A percentile compares a stretch with the other conserved stretches of the same genome.
Evolutionary conservation across 2,888 invertebrate genomes (phyloP).

Genomic region (Melieria omissa): DNA sequence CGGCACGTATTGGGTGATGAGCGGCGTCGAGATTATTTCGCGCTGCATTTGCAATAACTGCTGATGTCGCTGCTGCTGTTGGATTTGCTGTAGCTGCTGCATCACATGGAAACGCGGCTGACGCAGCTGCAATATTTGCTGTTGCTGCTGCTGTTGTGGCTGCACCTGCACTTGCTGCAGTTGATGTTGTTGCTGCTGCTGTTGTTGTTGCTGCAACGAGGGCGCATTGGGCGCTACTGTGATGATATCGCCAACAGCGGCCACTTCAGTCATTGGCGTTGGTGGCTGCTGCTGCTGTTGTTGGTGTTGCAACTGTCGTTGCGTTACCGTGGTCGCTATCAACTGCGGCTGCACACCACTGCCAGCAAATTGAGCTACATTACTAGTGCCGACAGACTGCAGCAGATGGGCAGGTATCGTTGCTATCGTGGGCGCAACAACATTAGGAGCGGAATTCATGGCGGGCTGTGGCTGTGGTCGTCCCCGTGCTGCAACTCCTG

Average conservation of each 20-base stretch:
- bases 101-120: conserved; percentile 49
- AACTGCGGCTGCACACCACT: conserved; percentile 41
- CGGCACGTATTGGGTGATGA: conserved; percentile 52
- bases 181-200: conserved; percentile 44
- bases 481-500: conserved; percentile 29
- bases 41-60: conserved; percentile 59
- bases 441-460: conserved; percentile 32
- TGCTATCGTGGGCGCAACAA: conserved; percentile 39
- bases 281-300: conserved; percentile 43
- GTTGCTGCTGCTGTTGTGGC: conserved; percentile 44
- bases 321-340: conserved; percentile 35
- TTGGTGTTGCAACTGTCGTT: conserved; percentile 37
- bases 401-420: conserved; percentile 33
- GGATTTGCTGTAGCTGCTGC: conserved; percentile 53
- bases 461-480: conserved; percentile 24
- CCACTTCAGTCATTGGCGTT: conserved; percentile 33
- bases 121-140: conserved; percentile 46
- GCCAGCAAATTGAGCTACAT: not conserved
- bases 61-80: conserved; percentile 47
- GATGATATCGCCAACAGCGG: conserved; percentile 38
- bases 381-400: not conserved
- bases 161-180: conserved; percentile 43
- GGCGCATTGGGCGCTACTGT: conserved; percentile 45
- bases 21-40: conserved; percentile 52
- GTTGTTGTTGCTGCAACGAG: conserved; percentile 51